Percentiles rank a stretch among this genome's conserved stretches.
Evolutionary conservation across 2,113 vertebrate species (phyloP).

Genomic region (Phyllopteryx taeniolatus): DNA sequence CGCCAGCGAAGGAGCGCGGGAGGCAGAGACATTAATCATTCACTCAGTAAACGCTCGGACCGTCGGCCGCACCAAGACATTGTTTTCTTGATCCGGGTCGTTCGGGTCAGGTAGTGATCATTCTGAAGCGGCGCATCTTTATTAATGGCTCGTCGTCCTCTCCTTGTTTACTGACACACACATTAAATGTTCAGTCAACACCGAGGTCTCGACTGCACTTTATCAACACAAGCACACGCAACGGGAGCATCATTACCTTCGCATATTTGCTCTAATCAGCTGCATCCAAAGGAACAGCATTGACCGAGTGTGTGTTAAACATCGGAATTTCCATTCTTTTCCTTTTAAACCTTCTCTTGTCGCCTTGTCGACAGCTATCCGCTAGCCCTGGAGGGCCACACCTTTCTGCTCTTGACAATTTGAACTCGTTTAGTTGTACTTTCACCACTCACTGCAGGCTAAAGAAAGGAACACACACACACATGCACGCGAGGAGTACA

Average conservation of each 20-base stretch:
- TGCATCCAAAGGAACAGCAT: conserved; percentile 24
- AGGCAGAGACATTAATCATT: conserved; percentile 54
- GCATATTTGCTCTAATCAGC: conserved; percentile 40
- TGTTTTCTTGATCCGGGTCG: conserved; percentile 59
- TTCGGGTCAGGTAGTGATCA: conserved; percentile 43
- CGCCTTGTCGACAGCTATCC: conserved; percentile 45
- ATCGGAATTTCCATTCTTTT: conserved; percentile 20
- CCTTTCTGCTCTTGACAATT: conserved; percentile 69
- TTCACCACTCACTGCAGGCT: conserved; percentile 57
- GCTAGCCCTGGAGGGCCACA: conserved; percentile 53
- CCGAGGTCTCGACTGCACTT: conserved; percentile 47
- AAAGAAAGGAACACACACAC: conserved; percentile 19
- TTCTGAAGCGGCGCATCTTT: conserved; percentile 49
- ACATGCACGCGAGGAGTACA: conserved; percentile 26
- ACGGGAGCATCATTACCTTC: conserved; percentile 45
- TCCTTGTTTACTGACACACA: conserved; percentile 23
- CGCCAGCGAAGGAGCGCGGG: conserved; percentile 34
- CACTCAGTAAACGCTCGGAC: conserved; percentile 35
- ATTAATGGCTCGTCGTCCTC: conserved; percentile 36
- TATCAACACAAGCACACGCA: conserved; percentile 57
- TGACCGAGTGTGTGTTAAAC: conserved; percentile 14
- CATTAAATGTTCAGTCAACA: conserved; percentile 40
- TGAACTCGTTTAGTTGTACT: conserved; percentile 66
- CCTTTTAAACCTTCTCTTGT: conserved; percentile 41
- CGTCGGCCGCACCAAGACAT: conserved; percentile 43